Percentiles rank a stretch among this genome's conserved stretches.
Conservation (phyloP, 2,113 vertebrate genomes). For the Tapirus terrestris region DNA sequence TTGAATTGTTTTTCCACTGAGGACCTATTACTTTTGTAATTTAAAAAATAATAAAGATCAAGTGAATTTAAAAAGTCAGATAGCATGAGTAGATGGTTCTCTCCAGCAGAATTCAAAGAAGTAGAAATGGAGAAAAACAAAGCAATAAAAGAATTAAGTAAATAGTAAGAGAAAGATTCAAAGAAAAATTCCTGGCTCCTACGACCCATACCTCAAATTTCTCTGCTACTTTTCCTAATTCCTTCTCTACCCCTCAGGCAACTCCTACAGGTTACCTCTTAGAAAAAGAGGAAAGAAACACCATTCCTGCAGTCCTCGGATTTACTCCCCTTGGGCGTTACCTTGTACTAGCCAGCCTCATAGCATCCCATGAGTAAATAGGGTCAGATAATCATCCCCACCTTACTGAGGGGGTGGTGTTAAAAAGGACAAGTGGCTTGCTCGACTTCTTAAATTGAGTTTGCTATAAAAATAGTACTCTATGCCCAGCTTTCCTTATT, state of each 20-base stretch:
- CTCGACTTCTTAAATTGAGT: not conserved
- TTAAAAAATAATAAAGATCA: not conserved
- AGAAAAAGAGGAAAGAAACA: not conserved
- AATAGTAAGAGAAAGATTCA: not conserved
- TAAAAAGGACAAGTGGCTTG: not conserved
- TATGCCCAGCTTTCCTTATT: not conserved
- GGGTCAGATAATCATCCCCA: not conserved
- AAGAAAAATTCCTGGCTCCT: not conserved
- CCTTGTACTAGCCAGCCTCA: not conserved
- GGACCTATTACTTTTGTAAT: not conserved
- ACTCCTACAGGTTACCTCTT: not conserved
- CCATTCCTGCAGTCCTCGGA: not conserved
- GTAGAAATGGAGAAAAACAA: not conserved
- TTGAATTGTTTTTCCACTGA: not conserved
- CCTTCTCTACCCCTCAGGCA: not conserved
- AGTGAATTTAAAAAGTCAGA: not conserved
- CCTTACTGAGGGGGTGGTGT: not conserved
- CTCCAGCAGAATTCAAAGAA: not conserved
- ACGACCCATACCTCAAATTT: not conserved
- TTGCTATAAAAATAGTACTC: not conserved
- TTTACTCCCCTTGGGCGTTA: not conserved
- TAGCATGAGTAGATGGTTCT: not conserved
- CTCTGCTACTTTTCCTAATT: conserved; percentile 17
- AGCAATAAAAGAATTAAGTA: not conserved
- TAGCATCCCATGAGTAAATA: not conserved